Percentiles rank a stretch among this genome's conserved stretches.
phyloP scores from a whole-genome alignment of 2,888 invertebrate genomes.

The Neoitamus cyanurus region DNA sequence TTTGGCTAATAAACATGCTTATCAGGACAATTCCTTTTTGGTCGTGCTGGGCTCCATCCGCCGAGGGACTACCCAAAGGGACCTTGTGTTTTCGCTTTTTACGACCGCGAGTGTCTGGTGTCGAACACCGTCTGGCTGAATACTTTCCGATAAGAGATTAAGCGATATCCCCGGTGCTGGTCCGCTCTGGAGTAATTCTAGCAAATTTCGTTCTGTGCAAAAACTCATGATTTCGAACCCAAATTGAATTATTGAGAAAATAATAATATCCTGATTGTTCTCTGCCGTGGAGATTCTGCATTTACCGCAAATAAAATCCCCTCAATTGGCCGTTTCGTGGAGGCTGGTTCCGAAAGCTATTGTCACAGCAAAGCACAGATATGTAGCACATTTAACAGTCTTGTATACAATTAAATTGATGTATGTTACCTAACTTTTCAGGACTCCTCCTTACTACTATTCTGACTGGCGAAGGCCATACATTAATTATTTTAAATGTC shows the following conservation, averaged over 20 bases:
- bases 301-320: background rate
- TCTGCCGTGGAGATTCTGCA: background rate
- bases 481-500: too few species aligned
- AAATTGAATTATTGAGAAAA: slow-evolving; percentile 7
- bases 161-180: background rate
- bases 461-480: too few species aligned
- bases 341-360: background rate
- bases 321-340: background rate
- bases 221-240: slow-evolving; percentile 1
- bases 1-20: slow-evolving; percentile 34
- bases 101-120: background rate
- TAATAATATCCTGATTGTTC: background rate
- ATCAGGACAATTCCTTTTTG: slow-evolving; percentile 19
- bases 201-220: background rate
- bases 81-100: slow-evolving; percentile 20
- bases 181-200: background rate
- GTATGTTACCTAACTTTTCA: too few species aligned
- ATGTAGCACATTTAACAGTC: background rate
- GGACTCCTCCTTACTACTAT: too few species aligned
- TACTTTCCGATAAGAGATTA: slow-evolving; percentile 1
- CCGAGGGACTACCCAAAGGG: background rate
- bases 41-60: background rate
- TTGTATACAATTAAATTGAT: background rate
- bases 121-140: background rate
- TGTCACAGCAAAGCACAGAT: background rate